phyloP scores from a whole-genome alignment of 1,140 invertebrate species.

The Lysiphlebus fabarum region DNA sequence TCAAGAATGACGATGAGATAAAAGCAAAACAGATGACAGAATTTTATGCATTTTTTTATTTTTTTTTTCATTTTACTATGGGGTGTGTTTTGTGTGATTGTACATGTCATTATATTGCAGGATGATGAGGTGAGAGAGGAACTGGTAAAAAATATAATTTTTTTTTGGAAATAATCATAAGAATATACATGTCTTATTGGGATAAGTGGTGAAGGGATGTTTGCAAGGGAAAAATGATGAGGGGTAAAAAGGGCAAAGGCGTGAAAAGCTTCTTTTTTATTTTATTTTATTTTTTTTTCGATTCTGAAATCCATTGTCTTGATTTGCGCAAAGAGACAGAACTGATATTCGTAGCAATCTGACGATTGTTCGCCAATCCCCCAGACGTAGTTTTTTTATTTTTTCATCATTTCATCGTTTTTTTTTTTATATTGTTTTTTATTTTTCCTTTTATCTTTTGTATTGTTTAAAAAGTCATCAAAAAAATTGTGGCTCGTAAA shows the following conservation, averaged over 20 bases:
- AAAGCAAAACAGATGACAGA: conserved; percentile 5
- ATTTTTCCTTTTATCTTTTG: background rate
- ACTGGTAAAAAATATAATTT: background rate
- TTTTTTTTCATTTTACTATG: background rate
- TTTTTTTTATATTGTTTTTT: background rate
- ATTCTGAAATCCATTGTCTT: background rate
- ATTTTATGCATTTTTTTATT: conserved; percentile 3
- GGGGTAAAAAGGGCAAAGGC: background rate
- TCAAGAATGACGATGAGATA: background rate
- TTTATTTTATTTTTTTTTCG: no score
- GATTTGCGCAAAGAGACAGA: background rate
- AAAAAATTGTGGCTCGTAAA: no score
- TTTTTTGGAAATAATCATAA: conserved; percentile 1
- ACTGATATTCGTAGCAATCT: background rate
- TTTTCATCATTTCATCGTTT: no score
- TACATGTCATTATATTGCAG: no score
- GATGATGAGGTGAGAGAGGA: no score
- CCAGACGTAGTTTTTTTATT: no score
- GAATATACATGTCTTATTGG: background rate
- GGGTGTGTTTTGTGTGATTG: background rate
- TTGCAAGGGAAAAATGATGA: background rate
- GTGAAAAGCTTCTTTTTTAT: background rate
- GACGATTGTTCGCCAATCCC: no score
- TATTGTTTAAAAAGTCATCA: background rate
- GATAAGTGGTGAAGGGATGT: background rate